These are phyloP conservation scores for Idaea biselata DNA, from an alignment of 2,888 invertebrate species.

Conservation along the genomic window DNA sequence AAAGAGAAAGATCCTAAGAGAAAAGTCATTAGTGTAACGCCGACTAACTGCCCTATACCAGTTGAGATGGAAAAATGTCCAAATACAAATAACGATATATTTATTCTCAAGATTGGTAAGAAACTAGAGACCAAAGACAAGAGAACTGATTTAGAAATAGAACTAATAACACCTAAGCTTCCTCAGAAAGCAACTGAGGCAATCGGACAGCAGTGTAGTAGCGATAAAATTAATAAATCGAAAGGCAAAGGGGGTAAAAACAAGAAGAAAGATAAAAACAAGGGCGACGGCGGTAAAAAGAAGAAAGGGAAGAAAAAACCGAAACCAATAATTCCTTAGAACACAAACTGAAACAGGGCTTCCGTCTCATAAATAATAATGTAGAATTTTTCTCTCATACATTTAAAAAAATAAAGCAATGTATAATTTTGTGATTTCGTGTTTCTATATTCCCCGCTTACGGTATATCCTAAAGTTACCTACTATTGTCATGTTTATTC, in stretches of 20 bases:
- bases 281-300: constrained; percentile 25
- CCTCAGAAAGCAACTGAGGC: constrained; percentile 37
- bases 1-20: constrained; percentile 46
- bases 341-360: not conserved
- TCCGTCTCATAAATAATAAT: not conserved
- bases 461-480: no score
- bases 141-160: constrained; percentile 73
- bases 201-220: constrained; percentile 54
- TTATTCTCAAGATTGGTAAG: constrained; percentile 73
- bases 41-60: constrained; percentile 64
- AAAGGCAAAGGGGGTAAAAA: constrained; percentile 31
- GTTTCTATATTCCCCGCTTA: not conserved
- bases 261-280: constrained; percentile 31
- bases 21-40: constrained; percentile 63
- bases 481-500: no score
- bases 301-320: constrained; percentile 35
- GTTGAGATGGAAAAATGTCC: constrained; percentile 62
- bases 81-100: constrained; percentile 67
- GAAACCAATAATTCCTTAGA: not conserved
- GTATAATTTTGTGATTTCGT: not conserved
- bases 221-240: constrained; percentile 35
- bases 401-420: not conserved
- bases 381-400: not conserved
- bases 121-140: constrained; percentile 70
- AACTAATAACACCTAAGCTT: constrained; percentile 67